Base-by-base conservation (phyloP, 1,140 invertebrate species). In the Drosophila novamexicana region DNA sequence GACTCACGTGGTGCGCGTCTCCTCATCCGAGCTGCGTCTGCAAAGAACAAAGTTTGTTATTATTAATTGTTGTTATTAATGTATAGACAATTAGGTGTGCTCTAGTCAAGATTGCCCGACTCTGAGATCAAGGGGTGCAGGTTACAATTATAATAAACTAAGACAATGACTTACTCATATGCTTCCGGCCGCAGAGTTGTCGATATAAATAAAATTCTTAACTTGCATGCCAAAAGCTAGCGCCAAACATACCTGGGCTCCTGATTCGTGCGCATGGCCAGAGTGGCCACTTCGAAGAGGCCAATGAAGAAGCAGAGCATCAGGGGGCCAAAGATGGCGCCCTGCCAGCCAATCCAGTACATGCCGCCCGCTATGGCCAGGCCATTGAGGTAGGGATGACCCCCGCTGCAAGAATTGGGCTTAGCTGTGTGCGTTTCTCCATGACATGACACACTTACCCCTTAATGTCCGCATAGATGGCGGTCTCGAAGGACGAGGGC, bases 341-440 rank as follows among this genome's bases (percentile, higher is more conserved):
- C 99, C 93, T 99, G 97, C 47, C 98, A 95, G 0, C 99, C 99
- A 61, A 99, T 93, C 94, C 97, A 99, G 92, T 99, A 98, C 75
- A 99, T 97, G 40, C 99, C 99, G n/a, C 99, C 98, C 8, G 98
- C 98, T 80, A 99, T 98, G 0, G 98, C 97, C 37, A 99, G 93
- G 36, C 98, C 98, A n/a, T 98, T 99, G 34, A 99, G 94, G 93
- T 99, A 99, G 0, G 99, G 98, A 94, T 99, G 98, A 29, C 98
- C 97, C 9, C 97, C 97, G 64, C 96, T 97, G 83, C 54, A 94
- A 93, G 73, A 74, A 18, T 36, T 32, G 14, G 12, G 3, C n/a
- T 12, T 7, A 18, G 5, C 10, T 34, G 16, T 12, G 6, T n/a
- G 22, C 12, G 8, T 22, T 29, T 7, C 3, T 29, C 6, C 12